phyloP scores from a whole-genome alignment of 2,797 vertebrate genomes.

The Vespertilio murinus region DNA sequence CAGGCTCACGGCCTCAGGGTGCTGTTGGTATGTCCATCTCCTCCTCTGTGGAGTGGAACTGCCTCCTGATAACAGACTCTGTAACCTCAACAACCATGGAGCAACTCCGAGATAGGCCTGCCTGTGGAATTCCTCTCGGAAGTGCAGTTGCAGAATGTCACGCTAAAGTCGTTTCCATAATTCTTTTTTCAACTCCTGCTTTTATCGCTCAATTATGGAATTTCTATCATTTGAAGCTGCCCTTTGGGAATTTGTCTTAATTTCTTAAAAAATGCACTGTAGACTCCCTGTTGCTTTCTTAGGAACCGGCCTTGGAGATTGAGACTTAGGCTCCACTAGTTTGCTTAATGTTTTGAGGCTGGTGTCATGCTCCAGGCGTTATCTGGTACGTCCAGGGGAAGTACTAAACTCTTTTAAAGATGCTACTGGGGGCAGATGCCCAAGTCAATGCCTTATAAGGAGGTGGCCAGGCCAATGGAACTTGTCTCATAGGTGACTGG shows the following conservation, averaged over 20 bases:
- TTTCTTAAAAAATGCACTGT: background rate
- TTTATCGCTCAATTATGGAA: background rate
- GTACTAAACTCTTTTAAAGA: conserved; percentile 20
- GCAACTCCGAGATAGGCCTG: background rate
- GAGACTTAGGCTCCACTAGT: background rate
- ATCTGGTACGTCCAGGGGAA: background rate
- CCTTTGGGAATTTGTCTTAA: background rate
- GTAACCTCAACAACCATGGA: background rate
- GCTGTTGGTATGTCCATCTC: background rate
- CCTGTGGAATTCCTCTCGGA: background rate
- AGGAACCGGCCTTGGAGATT: background rate
- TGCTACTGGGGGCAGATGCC: background rate
- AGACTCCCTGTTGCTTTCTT: background rate
- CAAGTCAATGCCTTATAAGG: background rate
- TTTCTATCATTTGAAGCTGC: background rate
- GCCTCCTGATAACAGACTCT: background rate
- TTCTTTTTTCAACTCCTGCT: background rate
- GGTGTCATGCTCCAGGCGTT: background rate
- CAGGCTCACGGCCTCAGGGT: background rate
- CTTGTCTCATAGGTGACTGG: background rate
- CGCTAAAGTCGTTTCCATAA: background rate
- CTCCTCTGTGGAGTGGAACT: background rate
- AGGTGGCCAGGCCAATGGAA: conserved; percentile 6
- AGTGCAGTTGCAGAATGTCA: background rate
- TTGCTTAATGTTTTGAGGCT: background rate